These are phyloP conservation scores for Sylvicola cinctus DNA, from an alignment of 2,888 invertebrate genomes.

Conservation along the genomic window DNA sequence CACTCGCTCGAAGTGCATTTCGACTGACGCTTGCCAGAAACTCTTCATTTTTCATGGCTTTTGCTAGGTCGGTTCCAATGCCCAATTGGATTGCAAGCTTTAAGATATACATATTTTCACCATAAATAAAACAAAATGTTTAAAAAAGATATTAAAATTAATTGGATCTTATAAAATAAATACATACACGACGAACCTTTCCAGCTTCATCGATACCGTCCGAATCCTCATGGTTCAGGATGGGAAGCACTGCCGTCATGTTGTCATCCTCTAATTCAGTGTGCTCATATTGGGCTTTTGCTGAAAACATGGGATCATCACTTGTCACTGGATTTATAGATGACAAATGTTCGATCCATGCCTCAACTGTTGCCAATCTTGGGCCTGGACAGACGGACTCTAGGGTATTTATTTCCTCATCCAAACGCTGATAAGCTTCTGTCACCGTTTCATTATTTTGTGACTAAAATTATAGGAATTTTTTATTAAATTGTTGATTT, in stretches of 20 bases:
- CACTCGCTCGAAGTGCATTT: constrained; percentile 16
- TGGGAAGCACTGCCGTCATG: no score
- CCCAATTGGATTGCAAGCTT: constrained; percentile 20
- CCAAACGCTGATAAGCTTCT: constrained; percentile 18
- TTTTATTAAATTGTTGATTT: no score
- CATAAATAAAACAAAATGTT: neutral
- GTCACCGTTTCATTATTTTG: constrained; percentile 13
- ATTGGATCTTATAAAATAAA: neutral
- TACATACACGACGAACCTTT: constrained; percentile 8
- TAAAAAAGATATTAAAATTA: neutral
- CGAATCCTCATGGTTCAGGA: no score
- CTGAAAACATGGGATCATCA: constrained; percentile 5
- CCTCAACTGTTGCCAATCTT: constrained; percentile 20
- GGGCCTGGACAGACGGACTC: constrained; percentile 22
- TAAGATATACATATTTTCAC: neutral
- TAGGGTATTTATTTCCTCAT: constrained; percentile 18
- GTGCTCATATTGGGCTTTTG: neutral
- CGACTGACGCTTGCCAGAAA: constrained; percentile 23
- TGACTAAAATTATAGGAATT: no score
- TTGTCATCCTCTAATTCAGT: neutral
- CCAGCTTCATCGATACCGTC: constrained; percentile 3
- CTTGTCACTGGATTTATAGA: constrained; percentile 1
- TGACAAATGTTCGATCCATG: constrained; percentile 22
- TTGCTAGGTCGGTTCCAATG: constrained; percentile 17
- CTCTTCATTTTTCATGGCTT: constrained; percentile 23